Evolutionary conservation across 2,797 vertebrate genomes (phyloP), one percentile per base, ranked within the genome.

Genomic region (Parauchenoglanis punctatus): DNA sequence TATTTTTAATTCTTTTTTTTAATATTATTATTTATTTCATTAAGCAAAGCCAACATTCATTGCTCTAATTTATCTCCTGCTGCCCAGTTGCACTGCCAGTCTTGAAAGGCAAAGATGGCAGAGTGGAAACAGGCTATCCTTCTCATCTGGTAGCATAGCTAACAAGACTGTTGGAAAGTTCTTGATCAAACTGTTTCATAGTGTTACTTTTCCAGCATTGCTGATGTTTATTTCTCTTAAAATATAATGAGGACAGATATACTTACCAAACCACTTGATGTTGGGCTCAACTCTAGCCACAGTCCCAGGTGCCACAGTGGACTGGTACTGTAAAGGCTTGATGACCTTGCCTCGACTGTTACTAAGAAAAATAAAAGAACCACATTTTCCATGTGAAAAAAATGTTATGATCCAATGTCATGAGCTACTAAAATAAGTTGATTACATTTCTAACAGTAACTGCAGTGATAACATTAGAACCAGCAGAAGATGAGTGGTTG

Each of bases 221-320:
- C 49, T 83, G n/a, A 83, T 49, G 13, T 46, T 56, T 58, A 72
- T 20, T n/a, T 59, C 13, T n/a, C 0, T 2, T 44, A 58, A 73
- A 73, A 73, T 58, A 23, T 72, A 72, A 58, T 25, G 3, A 28
- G 1, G 63, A 44, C 10, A 35, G 8, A 61, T 15, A 8, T 49
- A 95, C 98, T 97, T 91, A 99, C 99, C 94, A 93, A 99, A 99
- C 98, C 99, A 99, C 83, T 99, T 99, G 92, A 99, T 99, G 93
- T 99, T 99, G 4, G 99, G 99, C 89, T 99, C 99, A 87, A 99
- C 98, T 93, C 99, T 96, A 3, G 98, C 98, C 0, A 97, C 96
- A 0, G 98, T 99, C 90, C 99, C 99, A 0, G 98, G 95, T 65
- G 97, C 93, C 87, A 99, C 97, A 0, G 97, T 97, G 28, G 96